Conservation (phyloP, 2,888 invertebrate genomes). For the Lumbricus terrestris region DNA sequence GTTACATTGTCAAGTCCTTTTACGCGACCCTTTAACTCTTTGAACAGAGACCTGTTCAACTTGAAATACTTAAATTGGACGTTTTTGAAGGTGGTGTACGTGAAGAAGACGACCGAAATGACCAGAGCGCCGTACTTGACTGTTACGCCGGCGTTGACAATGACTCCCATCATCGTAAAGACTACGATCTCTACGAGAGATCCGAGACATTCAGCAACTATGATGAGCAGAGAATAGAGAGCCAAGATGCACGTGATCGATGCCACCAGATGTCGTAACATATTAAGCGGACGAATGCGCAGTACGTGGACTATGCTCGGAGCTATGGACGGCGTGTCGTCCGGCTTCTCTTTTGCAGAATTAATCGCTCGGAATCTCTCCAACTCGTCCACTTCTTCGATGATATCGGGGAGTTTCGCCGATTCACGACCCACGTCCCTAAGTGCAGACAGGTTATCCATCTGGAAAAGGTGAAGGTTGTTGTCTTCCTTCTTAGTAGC, state of each 20-base stretch:
- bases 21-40: conserved; percentile 52
- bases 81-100: conserved; percentile 56
- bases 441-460: not conserved
- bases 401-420: not conserved
- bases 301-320: not conserved
- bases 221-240: conserved; percentile 39
- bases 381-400: not conserved
- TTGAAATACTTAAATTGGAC: conserved; percentile 55
- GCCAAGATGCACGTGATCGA: conserved; percentile 30
- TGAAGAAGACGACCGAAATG: conserved; percentile 54
- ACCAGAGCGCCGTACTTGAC: too few relatives aligned
- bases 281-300: not conserved
- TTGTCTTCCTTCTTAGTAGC: too few relatives aligned
- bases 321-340: not conserved
- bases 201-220: conserved; percentile 38
- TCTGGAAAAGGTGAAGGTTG: conserved; percentile 25
- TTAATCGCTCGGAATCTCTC: not conserved
- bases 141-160: too few relatives aligned
- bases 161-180: too few relatives aligned
- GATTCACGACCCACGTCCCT: not conserved
- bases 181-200: conserved; percentile 36
- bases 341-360: not conserved
- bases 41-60: conserved; percentile 52
- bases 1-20: conserved; percentile 44
- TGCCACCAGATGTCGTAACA: conserved; percentile 21